These are phyloP conservation scores for Drosophila rellima DNA, from an alignment of 2,888 invertebrate genomes.

Conservation along the genomic window DNA sequence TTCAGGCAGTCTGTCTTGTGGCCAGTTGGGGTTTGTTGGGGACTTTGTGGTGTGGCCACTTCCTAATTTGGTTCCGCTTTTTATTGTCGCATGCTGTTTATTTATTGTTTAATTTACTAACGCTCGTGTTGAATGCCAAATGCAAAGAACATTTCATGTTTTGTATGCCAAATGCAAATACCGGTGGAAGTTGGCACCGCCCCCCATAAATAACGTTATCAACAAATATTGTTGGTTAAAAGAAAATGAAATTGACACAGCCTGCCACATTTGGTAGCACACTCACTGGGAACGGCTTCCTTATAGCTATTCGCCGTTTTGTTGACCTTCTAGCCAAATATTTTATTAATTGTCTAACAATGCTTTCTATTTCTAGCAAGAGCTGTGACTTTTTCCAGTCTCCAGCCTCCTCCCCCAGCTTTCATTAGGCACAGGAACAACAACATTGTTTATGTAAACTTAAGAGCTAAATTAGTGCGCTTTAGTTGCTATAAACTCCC, in stretches of 20 bases:
- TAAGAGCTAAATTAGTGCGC: conserved; percentile 60
- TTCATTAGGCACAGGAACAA: conserved; percentile 26
- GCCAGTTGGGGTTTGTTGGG: conserved; percentile 41
- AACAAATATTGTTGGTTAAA: conserved; percentile 30
- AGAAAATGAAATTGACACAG: conserved; percentile 71
- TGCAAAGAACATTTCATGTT: conserved; percentile 48
- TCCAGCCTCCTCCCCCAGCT: not conserved
- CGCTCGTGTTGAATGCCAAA: conserved; percentile 69
- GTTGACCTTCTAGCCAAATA: conserved; percentile 70
- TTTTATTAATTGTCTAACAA: conserved; percentile 23
- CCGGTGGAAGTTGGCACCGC: conserved; percentile 35
- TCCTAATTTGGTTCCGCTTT: conserved; percentile 79
- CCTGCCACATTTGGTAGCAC: conserved; percentile 30
- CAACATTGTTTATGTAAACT: conserved; percentile 49
- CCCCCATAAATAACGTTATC: conserved; percentile 27
- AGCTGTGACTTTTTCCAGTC: not conserved
- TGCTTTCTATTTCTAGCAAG: conserved; percentile 69
- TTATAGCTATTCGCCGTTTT: conserved; percentile 26
- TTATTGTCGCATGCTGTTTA: conserved; percentile 59
- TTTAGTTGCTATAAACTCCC: conserved; percentile 52
- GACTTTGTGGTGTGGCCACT: conserved; percentile 65
- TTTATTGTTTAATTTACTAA: conserved; percentile 73
- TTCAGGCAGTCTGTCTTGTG: conserved; percentile 18
- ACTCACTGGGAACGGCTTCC: conserved; percentile 48
- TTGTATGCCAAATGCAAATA: conserved; percentile 80